These are phyloP conservation scores for Drosophila silvestris DNA, from an alignment of 2,888 invertebrate genomes.

Conservation along the genomic window DNA sequence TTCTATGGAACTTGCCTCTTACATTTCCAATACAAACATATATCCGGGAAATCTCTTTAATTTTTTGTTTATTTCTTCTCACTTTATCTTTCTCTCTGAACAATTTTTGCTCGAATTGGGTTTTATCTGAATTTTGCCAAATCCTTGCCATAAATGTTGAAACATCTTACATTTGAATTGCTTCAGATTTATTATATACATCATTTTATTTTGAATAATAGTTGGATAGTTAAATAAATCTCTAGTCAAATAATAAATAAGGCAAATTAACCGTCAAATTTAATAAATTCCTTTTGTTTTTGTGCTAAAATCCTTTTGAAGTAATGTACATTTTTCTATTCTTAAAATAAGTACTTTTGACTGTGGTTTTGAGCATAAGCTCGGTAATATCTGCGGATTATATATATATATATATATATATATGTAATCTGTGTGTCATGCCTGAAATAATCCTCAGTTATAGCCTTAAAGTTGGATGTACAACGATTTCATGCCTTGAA, in stretches of 20 bases:
- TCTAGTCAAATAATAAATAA: not conserved
- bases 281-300: not conserved
- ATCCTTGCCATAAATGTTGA: not conserved
- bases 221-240: not conserved
- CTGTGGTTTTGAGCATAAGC: not conserved
- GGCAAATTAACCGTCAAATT: not conserved
- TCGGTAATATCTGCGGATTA: not conserved
- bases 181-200: not conserved
- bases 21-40: not conserved
- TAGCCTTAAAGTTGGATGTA: conserved; percentile 20
- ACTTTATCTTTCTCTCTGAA: no score
- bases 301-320: not conserved
- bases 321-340: not conserved
- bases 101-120: no score
- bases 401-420: no score
- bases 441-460: not conserved
- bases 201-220: not conserved
- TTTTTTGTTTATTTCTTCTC: no score
- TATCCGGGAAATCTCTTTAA: not conserved
- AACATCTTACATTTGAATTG: not conserved
- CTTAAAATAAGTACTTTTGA: not conserved
- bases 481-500: conserved; percentile 20
- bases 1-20: not conserved
- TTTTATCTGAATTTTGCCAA: not conserved
- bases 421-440: not conserved